Base-by-base conservation (phyloP, 2,113 vertebrate genomes). In the Etia nguti region DNA sequence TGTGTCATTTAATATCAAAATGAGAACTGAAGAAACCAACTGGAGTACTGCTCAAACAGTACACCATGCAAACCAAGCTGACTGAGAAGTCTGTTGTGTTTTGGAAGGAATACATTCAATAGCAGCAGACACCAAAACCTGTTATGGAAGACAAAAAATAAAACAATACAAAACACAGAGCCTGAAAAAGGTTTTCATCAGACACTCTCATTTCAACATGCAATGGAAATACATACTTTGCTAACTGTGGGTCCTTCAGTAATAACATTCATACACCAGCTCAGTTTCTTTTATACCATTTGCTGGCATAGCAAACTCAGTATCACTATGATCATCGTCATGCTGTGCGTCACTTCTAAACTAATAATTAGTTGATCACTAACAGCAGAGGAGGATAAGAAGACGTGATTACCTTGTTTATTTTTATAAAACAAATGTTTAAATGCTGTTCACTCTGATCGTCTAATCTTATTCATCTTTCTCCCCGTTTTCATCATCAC, bases 391-490 rank as follows among this genome's bases (percentile, higher is more conserved):
- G 15, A 31, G 13, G 2, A 73, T 46, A 24, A 73, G 16, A 36
- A 73, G 8, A 73, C 13, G 6, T 26, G 5, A 6, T 73, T 26
- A 26, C 2, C 1, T 6, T 4, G 2, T 48, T 48, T 4, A 46
- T 48, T 73, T 55, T 73, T 29, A 46, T 29, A 73, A 29, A 48
- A 73, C 0, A 48, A 46, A 73, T 26, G 41, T 73, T 73, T 46
- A 7, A 43, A 73, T 7, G 22, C 4, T 0, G 8, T 43, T 26
- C 0, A 70, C 2, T 46, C 38, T 24, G 13, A 73, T 6, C 36
- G 4, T 15, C 11, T 1, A 8, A 41, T 43, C 36, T 43, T 2
- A 3, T 43, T 43, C 65, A 8, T 6, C 5, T n/a, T 65, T 62
- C 59, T 20, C 59, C 26, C 59, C 13, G 11, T 57, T 57, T 10